Evolutionary conservation across 2,113 vertebrate species (phyloP).

Genomic region (Neotoma lepida): DNA sequence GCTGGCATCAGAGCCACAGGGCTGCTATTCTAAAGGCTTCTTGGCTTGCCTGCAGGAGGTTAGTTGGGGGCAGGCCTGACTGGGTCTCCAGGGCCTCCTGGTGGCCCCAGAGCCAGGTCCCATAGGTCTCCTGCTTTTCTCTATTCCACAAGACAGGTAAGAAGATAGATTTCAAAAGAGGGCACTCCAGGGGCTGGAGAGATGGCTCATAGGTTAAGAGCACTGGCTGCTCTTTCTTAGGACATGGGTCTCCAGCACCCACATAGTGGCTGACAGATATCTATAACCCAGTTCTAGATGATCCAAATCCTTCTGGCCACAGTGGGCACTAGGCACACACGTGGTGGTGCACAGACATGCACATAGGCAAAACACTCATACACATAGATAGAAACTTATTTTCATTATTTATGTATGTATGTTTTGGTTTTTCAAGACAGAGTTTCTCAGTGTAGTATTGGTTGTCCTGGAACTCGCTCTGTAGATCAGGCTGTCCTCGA

Average conservation of each 20-base stretch:
- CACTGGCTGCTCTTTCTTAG: background rate
- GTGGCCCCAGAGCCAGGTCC: background rate
- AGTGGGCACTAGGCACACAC: background rate
- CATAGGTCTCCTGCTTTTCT: background rate
- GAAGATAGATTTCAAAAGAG: background rate
- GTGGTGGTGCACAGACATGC: background rate
- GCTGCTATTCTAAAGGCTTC: background rate
- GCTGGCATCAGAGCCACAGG: background rate
- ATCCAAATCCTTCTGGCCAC: background rate
- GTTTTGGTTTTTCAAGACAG: background rate
- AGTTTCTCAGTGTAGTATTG: background rate
- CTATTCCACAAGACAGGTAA: background rate
- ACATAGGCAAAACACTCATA: background rate
- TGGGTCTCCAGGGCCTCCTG: background rate
- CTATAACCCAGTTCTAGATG: background rate
- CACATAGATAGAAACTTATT: background rate
- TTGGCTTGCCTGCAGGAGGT: rapidly evolving
- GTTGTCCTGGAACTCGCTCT: background rate
- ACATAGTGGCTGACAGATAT: background rate
- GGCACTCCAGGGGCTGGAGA: background rate
- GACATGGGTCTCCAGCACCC: background rate
- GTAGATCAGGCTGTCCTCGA: background rate
- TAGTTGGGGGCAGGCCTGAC: background rate
- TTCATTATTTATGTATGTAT: background rate
- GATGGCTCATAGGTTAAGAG: background rate